Evolutionary conservation across 2,113 vertebrate species (phyloP).

Genomic region (Galeopterus variegatus): DNA sequence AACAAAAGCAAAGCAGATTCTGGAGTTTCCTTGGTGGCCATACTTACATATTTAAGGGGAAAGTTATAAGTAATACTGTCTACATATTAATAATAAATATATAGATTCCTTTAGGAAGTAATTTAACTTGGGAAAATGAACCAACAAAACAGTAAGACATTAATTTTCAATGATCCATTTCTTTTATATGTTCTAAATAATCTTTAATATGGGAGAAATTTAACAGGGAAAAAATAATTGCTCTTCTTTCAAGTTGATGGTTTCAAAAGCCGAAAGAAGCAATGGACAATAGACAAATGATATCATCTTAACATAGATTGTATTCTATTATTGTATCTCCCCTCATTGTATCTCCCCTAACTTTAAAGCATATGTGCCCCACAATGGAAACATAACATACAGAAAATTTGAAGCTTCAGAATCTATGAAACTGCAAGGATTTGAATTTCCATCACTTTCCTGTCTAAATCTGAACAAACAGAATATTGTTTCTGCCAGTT

Average conservation of each 20-base stretch:
- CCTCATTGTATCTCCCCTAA: not conserved
- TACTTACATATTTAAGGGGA: not conserved
- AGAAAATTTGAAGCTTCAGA: slow-evolving; percentile 17
- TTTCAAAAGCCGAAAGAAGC: slow-evolving; percentile 13
- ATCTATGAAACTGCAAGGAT: slow-evolving; percentile 38
- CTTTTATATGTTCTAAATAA: not conserved
- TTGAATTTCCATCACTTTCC: slow-evolving; percentile 61
- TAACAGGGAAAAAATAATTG: slow-evolving; percentile 12
- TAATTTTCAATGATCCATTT: not conserved
- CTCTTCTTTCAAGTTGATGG: not conserved
- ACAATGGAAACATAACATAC: not conserved
- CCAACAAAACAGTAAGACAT: not conserved
- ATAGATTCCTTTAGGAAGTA: not conserved
- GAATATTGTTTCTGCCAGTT: slow-evolving; percentile 59
- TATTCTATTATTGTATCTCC: not conserved
- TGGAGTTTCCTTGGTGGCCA: not conserved
- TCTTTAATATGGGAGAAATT: not conserved
- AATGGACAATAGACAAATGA: not conserved
- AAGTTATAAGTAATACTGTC: not conserved
- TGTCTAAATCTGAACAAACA: slow-evolving; percentile 68
- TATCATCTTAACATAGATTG: not conserved
- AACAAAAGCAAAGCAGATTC: not conserved
- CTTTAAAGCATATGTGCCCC: not conserved
- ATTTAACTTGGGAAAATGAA: not conserved
- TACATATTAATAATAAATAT: not conserved